These are phyloP conservation scores for Dryomyza anilis DNA, from an alignment of 2,888 invertebrate species.

Conservation along the genomic window DNA sequence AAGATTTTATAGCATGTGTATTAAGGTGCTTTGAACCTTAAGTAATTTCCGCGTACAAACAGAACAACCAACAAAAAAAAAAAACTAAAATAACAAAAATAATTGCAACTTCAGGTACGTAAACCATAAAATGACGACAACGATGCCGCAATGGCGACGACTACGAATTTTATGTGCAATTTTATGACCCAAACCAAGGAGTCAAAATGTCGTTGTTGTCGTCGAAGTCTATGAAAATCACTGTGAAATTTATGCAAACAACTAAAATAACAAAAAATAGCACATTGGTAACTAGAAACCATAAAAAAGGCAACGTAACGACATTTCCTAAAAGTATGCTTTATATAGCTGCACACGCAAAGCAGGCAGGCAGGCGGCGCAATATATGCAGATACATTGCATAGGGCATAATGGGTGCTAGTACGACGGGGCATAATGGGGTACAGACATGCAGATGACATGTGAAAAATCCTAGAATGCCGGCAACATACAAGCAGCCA, in stretches of 20 bases:
- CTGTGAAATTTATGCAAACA: neutral
- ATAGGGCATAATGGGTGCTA: no score
- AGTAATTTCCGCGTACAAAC: neutral
- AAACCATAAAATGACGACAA: constrained; percentile 8
- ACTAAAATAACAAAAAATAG: neutral
- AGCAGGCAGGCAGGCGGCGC: no score
- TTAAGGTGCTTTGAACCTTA: neutral
- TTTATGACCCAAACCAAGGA: constrained; percentile 13
- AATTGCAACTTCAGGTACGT: constrained; percentile 13
- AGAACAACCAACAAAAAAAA: neutral
- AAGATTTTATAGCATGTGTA: no score
- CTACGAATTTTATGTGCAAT: constrained; percentile 14
- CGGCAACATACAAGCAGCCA: neutral
- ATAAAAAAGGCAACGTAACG: constrained; percentile 1
- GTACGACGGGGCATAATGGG: no score
- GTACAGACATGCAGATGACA: no score
- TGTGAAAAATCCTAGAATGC: neutral
- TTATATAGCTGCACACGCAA: neutral
- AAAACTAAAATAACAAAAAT: constrained; percentile 5
- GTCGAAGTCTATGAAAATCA: neutral
- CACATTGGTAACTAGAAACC: neutral
- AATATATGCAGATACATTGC: no score
- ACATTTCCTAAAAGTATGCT: constrained; percentile 10
- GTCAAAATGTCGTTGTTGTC: constrained; percentile 13
- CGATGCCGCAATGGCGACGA: no score